Conservation (phyloP, 2,888 invertebrate genomes). For the Netelia virgata region DNA sequence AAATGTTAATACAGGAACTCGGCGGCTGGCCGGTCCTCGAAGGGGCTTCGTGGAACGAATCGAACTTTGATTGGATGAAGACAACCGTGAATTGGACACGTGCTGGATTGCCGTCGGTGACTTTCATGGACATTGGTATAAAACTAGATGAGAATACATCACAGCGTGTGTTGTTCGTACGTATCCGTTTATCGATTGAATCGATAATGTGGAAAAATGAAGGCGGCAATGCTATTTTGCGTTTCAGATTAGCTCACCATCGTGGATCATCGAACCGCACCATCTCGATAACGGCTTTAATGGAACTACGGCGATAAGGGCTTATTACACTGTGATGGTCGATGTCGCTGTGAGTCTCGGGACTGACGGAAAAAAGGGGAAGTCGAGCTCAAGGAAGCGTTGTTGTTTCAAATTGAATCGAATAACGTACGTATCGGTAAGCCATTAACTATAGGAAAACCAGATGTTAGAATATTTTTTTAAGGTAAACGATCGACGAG, state of each 20-base stretch:
- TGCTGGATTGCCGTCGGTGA: slow-evolving; percentile 94
- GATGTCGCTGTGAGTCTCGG: slow-evolving; percentile 15
- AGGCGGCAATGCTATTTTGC: slow-evolving; percentile 12
- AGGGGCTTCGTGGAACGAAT: slow-evolving; percentile 90
- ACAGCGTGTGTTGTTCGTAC: slow-evolving; percentile 89
- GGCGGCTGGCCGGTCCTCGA: slow-evolving; percentile 97
- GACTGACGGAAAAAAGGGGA: neutral
- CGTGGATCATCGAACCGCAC: slow-evolving; percentile 91
- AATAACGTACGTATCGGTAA: slow-evolving; percentile 2
- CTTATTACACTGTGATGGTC: slow-evolving; percentile 14
- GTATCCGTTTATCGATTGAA: too few species aligned
- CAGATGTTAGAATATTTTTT: too few species aligned
- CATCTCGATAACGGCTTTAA: neutral
- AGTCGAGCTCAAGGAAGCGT: slow-evolving; percentile 8
- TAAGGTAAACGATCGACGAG: too few species aligned
- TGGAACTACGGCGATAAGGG: neutral
- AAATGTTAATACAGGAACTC: slow-evolving; percentile 89
- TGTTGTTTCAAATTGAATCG: slow-evolving; percentile 12
- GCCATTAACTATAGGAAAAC: too few species aligned
- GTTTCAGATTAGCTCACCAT: slow-evolving; percentile 93
- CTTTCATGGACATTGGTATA: slow-evolving; percentile 95
- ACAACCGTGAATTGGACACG: slow-evolving; percentile 93
- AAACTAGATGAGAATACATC: slow-evolving; percentile 95
- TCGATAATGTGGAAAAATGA: too few species aligned
- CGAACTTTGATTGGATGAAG: slow-evolving; percentile 91